Percentiles rank a stretch among this genome's conserved stretches.
phyloP scores from a whole-genome alignment of 2,797 vertebrate genomes.

The Buphagus erythrorhynchus region DNA sequence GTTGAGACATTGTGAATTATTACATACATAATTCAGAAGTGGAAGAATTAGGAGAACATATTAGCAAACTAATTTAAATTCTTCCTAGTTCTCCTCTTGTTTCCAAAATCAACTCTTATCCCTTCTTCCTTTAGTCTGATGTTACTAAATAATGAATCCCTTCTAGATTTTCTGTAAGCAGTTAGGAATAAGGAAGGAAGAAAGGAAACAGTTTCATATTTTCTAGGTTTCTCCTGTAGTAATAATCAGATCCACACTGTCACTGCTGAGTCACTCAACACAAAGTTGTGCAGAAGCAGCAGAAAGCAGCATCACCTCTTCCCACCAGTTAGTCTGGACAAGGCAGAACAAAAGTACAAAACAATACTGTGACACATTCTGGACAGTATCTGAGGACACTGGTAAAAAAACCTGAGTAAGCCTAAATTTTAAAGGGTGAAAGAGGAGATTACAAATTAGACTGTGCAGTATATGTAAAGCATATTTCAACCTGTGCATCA shows the following conservation, averaged over 20 bases:
- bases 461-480: fast-evolving
- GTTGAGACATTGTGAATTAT: neutral
- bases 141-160: neutral
- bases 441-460: neutral
- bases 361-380: fast-evolving
- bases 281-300: neutral
- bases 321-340: neutral
- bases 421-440: neutral
- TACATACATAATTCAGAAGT: neutral
- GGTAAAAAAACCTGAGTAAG: neutral
- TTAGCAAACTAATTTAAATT: neutral
- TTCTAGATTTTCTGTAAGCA: neutral
- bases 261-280: neutral
- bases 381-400: neutral
- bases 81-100: neutral
- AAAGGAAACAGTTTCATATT: neutral
- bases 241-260: neutral
- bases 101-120: neutral
- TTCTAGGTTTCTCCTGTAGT: neutral
- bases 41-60: neutral
- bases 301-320: neutral
- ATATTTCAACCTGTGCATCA: neutral
- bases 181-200: neutral
- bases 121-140: neutral
- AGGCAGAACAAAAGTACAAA: neutral